Evolutionary conservation across 1,140 invertebrate genomes (phyloP).

Genomic region (Macrobrachium nipponense): DNA sequence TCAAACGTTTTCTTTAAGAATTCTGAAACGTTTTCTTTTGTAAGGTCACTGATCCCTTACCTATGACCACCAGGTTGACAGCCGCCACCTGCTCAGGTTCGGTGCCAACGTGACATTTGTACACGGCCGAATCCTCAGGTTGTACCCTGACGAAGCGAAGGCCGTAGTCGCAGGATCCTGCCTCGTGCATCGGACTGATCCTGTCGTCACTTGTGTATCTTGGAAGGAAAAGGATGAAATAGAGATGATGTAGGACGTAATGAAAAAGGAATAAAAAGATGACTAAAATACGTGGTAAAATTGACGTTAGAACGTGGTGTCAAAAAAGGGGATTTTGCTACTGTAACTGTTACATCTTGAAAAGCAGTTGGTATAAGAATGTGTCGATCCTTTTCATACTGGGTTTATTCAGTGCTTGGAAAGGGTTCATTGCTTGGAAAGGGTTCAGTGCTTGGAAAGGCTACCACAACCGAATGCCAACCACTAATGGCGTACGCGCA

Average conservation of each 20-base stretch:
- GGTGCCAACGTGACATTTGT: conserved; percentile 29
- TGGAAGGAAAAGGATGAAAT: neutral
- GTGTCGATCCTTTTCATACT: neutral
- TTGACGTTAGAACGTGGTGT: no score
- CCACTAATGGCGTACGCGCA: no score
- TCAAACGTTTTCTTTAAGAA: neutral
- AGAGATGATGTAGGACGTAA: neutral
- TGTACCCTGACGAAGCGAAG: conserved; percentile 24
- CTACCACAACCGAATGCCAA: no score
- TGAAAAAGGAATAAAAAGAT: neutral
- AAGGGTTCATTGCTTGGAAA: no score
- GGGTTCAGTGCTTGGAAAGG: no score
- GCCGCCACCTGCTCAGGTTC: conserved; percentile 30
- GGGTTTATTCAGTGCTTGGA: no score
- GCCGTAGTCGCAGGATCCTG: conserved; percentile 15
- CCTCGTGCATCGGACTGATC: conserved; percentile 27
- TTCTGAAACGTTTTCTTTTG: neutral
- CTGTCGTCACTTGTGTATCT: conserved; percentile 43
- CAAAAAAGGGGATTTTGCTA: no score
- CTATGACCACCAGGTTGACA: conserved; percentile 37
- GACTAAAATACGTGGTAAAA: neutral
- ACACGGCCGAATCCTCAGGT: conserved; percentile 29
- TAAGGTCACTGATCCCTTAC: neutral
- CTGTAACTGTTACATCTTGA: no score
- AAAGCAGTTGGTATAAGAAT: neutral